These are phyloP conservation scores for Punctoribates punctum DNA, from an alignment of 2,888 invertebrate species.

Conservation along the genomic window DNA sequence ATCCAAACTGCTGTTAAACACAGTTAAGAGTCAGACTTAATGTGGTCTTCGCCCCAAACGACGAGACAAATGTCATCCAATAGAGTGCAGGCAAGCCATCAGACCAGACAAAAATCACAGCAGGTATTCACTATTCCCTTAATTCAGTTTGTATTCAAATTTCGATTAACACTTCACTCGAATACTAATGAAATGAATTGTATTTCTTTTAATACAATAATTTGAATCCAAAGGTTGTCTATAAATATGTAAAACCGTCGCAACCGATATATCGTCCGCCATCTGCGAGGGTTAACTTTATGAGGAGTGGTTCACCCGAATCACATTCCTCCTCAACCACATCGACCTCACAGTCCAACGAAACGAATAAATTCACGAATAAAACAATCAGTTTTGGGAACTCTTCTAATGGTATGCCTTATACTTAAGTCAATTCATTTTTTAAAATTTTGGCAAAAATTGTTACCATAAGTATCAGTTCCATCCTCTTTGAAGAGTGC, in stretches of 20 bases:
- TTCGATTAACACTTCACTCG: background rate
- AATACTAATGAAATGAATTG: background rate
- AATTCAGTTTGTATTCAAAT: background rate
- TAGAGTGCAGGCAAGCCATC: background rate
- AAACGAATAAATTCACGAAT: background rate
- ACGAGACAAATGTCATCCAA: background rate
- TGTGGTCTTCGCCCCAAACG: slow-evolving; percentile 18
- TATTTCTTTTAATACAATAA: background rate
- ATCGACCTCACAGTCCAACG: slow-evolving; percentile 4
- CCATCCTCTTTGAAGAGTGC: slow-evolving; percentile 44
- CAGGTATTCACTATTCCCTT: background rate
- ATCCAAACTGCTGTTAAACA: background rate
- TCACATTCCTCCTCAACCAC: slow-evolving; percentile 38
- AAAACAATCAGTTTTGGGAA: background rate
- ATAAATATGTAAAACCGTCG: slow-evolving; percentile 40
- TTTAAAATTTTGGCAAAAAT: slow-evolving; percentile 25
- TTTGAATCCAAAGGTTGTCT: background rate
- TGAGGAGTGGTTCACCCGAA: slow-evolving; percentile 13
- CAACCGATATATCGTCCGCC: slow-evolving; percentile 43
- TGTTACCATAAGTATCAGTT: slow-evolving; percentile 13
- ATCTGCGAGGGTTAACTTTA: slow-evolving; percentile 38
- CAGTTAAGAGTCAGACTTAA: background rate
- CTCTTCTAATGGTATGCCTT: background rate
- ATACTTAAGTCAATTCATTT: background rate
- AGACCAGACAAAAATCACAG: slow-evolving; percentile 10